Conservation (phyloP, 2,797 vertebrate genomes). For the Onychomys torridus region DNA sequence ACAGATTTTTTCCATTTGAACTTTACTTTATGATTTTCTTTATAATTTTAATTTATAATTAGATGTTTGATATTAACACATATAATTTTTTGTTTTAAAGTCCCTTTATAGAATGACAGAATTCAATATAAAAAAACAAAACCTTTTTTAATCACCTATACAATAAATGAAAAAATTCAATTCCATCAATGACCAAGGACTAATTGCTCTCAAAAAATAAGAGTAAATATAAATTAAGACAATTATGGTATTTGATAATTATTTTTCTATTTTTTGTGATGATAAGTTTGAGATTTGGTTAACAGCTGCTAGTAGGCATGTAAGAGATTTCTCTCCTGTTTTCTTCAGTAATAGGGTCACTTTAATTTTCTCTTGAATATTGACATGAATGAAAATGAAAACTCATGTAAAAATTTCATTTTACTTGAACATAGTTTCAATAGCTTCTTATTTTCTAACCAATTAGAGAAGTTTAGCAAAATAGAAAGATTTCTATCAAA, state of each 20-base stretch:
- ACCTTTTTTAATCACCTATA: not conserved
- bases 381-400: slow-evolving; percentile 20
- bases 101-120: not conserved
- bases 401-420: not conserved
- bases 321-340: slow-evolving; percentile 33
- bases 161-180: not conserved
- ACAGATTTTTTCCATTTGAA: not conserved
- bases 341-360: not conserved
- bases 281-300: slow-evolving; percentile 1
- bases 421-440: not conserved
- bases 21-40: not conserved
- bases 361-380: slow-evolving; percentile 25
- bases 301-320: slow-evolving; percentile 50
- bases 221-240: slow-evolving; percentile 36
- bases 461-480: not conserved
- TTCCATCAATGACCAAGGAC: not conserved
- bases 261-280: slow-evolving; percentile 32
- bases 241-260: not conserved
- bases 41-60: not conserved
- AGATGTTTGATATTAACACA: not conserved
- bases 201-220: not conserved
- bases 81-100: not conserved
- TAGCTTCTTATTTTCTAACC: not conserved
- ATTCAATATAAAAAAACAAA: not conserved
- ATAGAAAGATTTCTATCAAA: not conserved